Evolutionary conservation across 2,888 invertebrate species (phyloP), one percentile per base, ranked within the genome.

Genomic region (Cotesia congregata): DNA sequence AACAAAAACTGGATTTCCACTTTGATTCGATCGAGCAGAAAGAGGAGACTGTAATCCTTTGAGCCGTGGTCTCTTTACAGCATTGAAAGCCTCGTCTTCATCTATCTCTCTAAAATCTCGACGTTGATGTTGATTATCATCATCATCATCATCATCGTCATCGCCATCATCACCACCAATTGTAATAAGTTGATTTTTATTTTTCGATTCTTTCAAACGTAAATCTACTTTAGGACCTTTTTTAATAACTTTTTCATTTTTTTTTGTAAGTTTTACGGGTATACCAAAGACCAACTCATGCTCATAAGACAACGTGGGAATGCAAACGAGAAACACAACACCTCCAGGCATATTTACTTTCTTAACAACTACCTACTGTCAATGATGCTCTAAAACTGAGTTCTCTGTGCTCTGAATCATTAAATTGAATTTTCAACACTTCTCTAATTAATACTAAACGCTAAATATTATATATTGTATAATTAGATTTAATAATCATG

Each of bases 301-400:
- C 87, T 94, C 94, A 83, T 92, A 92, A 85, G 92, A 93, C 75
- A 93, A 91, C 77, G 94, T 93, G 6, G 94, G 94, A 82, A 94
- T 93, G 84, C 92, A 93, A 78, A 94, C 92, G 76, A 94, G 87
- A 85, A 94, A 94, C 78, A 94, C 91, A 5, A 94, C 94, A 80
- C 94, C 94, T 3, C 87, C 87, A 0, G 88, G 86, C 88, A 89
- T 88, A 9, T 39, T 77, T 2, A n/a, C 5, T 30, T 70, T 72
- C 17, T 17, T 20, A 64, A 4, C 20, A 9, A 15, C 20, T 12
- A 38, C 30, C 15, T 7, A 61, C 7, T 9, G 6, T 12, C 50
- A 20, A 70, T n/a, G 6, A 70, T 59, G 5, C 30, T 30, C 6
- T n/a, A 60, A n/a, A 12, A 70, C 70, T 70, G 70, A 70, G 50